Evolutionary conservation across 1,140 invertebrate genomes (phyloP).

Genomic region (Phthorimaea operculella): DNA sequence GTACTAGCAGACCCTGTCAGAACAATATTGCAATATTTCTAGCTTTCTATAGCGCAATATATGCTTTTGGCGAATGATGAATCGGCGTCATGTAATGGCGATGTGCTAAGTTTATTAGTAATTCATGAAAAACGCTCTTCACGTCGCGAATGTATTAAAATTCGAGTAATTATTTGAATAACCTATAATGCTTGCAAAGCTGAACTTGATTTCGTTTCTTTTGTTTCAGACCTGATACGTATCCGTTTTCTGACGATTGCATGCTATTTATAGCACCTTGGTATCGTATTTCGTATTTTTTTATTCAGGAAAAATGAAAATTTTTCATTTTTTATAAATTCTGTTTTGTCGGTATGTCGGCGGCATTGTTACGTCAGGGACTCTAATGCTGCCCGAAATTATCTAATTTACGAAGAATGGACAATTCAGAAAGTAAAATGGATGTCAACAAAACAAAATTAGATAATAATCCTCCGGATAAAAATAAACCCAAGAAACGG

Average conservation of each 20-base stretch:
- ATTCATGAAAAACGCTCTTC: constrained; percentile 27
- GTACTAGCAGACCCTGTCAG: constrained; percentile 18
- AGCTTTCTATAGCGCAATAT: constrained; percentile 26
- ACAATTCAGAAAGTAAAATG: constrained; percentile 49
- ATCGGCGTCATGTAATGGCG: constrained; percentile 15
- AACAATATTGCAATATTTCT: constrained; percentile 29
- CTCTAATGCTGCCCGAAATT: constrained; percentile 10
- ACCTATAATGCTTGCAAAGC: constrained; percentile 35
- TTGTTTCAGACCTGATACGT: constrained; percentile 44
- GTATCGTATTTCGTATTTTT: constrained; percentile 24
- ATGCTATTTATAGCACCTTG: constrained; percentile 20
- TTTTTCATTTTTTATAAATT: constrained; percentile 18
- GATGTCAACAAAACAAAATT: constrained; percentile 36
- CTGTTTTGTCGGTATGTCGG: constrained; percentile 17
- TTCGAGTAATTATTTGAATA: constrained; percentile 36
- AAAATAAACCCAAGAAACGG: constrained; percentile 45
- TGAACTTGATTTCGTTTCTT: constrained; percentile 62
- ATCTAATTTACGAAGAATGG: constrained; percentile 31
- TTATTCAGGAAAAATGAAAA: constrained; percentile 18
- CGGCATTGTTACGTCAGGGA: constrained; percentile 31
- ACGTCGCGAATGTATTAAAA: constrained; percentile 14
- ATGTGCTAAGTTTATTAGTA: constrained; percentile 21
- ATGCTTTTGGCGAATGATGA: constrained; percentile 14
- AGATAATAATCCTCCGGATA: constrained; percentile 21
- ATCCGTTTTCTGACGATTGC: constrained; percentile 19